Evolutionary conservation across 2,113 vertebrate genomes (phyloP).

Genomic region (Hyperopisus bebe): DNA sequence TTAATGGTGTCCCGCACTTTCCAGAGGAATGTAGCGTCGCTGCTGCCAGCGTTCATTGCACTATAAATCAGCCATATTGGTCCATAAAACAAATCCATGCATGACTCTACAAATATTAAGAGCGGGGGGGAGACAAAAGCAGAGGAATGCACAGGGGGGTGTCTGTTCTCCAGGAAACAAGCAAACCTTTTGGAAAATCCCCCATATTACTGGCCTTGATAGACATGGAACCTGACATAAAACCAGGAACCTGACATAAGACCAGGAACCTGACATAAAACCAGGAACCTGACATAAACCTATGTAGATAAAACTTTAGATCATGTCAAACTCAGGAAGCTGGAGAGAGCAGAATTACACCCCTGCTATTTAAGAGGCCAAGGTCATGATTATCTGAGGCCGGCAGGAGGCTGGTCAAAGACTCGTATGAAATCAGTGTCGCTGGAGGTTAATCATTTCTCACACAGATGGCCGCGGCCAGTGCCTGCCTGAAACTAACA

Average conservation of each 20-base stretch:
- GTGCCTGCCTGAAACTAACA: not conserved
- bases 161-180: not conserved
- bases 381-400: not conserved
- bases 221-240: not conserved
- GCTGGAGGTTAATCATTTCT: conserved; percentile 38
- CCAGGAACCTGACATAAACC: not conserved
- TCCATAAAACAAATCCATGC: not conserved
- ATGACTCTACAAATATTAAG: conserved; percentile 14
- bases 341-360: conserved; percentile 22
- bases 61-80: not conserved
- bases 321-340: not conserved
- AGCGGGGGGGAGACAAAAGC: not conserved
- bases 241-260: not conserved
- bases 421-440: conserved; percentile 1
- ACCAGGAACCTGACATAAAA: not conserved
- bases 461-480: conserved; percentile 26
- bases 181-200: not conserved
- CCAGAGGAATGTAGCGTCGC: not conserved
- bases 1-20: not conserved
- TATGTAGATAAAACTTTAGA: not conserved
- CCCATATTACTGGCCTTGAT: not conserved
- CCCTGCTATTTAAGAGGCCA: not conserved
- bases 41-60: not conserved
- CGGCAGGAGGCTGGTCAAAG: not conserved
- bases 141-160: not conserved